Conservation (phyloP, 2,113 vertebrate species). For the Heptranchias perlo region DNA sequence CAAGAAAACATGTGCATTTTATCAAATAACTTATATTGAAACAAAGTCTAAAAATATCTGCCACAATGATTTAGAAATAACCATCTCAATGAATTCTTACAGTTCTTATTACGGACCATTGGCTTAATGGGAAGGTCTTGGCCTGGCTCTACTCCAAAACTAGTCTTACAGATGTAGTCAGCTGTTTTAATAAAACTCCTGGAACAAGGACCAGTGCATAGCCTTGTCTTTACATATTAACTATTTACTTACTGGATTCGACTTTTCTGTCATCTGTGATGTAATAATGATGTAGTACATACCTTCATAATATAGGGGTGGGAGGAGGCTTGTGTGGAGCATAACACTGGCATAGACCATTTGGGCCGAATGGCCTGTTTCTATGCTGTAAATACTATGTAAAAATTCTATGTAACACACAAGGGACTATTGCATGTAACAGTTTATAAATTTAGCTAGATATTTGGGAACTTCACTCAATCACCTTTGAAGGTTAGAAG, state of each 20-base stretch:
- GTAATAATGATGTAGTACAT: not conserved
- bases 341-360: too few relatives aligned
- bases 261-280: not conserved
- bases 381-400: too few relatives aligned
- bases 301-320: too few relatives aligned
- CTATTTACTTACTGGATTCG: not conserved
- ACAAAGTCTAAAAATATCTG: not conserved
- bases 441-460: not conserved
- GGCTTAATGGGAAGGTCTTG: not conserved
- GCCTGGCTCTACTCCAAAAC: not conserved
- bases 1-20: not conserved
- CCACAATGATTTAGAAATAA: not conserved
- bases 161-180: not conserved
- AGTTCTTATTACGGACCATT: not conserved
- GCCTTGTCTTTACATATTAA: not conserved
- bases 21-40: not conserved
- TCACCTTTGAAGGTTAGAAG: not conserved
- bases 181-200: not conserved
- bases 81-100: not conserved
- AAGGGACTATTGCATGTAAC: too few relatives aligned
- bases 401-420: too few relatives aligned
- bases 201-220: not conserved
- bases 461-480: not conserved
- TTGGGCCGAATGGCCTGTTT: too few relatives aligned
- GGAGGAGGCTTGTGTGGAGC: not conserved